Conservation (phyloP, 2,888 invertebrate species). For the Erebia aethiops region DNA sequence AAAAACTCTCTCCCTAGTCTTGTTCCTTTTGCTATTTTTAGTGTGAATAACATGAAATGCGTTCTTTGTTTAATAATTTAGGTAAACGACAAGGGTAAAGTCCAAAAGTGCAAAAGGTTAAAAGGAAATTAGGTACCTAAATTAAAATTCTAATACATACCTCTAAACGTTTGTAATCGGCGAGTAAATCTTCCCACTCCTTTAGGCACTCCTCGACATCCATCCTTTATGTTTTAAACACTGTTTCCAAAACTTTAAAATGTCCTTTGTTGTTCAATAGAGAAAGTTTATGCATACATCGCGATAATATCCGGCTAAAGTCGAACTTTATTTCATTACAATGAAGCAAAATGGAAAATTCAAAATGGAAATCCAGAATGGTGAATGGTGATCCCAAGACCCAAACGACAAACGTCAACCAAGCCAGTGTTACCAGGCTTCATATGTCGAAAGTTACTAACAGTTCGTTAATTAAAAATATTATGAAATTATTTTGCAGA, state of each 20-base stretch:
- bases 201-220: conserved; percentile 85
- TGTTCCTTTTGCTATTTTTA: too few species aligned
- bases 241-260: neutral
- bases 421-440: conserved; percentile 10
- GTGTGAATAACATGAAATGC: too few species aligned
- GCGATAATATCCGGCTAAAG: conserved; percentile 23
- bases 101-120: neutral
- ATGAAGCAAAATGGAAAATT: conserved; percentile 5
- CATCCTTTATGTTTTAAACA: conserved; percentile 58
- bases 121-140: conserved; percentile 1
- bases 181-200: conserved; percentile 91
- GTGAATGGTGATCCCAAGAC: conserved; percentile 14
- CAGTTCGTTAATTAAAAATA: too few species aligned
- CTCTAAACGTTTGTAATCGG: conserved; percentile 92
- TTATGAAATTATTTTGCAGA: too few species aligned
- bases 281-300: conserved; percentile 30
- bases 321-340: conserved; percentile 19
- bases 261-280: conserved; percentile 1
- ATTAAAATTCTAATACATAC: conserved; percentile 67
- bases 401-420: conserved; percentile 11
- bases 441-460: too few species aligned
- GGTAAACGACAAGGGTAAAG: conserved; percentile 4
- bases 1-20: too few species aligned
- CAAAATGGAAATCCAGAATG: too few species aligned
- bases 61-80: too few species aligned